Conservation (phyloP, 2,113 vertebrate species). For the Ctenomys sociabilis region DNA sequence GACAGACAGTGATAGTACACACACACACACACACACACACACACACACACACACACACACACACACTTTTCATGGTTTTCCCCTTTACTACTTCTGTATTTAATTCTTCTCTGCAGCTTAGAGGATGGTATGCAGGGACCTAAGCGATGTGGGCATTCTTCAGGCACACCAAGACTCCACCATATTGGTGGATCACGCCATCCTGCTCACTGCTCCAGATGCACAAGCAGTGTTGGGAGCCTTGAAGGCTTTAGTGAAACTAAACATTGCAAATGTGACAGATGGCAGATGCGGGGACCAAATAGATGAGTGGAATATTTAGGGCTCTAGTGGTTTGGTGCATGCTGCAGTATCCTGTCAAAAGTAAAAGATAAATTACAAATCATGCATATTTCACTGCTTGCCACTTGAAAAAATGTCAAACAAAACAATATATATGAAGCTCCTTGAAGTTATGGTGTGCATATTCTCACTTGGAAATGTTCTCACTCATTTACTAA, state of each 20-base stretch:
- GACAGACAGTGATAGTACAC: background rate
- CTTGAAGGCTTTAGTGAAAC: background rate
- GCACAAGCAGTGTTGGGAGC: too few species aligned
- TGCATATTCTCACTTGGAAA: background rate
- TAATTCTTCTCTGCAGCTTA: background rate
- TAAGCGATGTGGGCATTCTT: background rate
- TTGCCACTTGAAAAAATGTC: background rate
- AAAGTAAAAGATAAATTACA: background rate
- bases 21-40: background rate
- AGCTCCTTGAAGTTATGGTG: background rate
- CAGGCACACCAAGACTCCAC: background rate
- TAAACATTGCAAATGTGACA: background rate
- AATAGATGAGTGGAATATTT: background rate
- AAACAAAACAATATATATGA: background rate
- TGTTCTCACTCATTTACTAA: background rate
- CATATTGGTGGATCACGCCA: background rate
- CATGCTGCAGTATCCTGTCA: background rate
- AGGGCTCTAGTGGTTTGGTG: background rate
- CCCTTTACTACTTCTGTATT: background rate
- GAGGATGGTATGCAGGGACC: background rate
- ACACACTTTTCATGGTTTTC: background rate
- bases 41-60: background rate
- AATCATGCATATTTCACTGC: background rate
- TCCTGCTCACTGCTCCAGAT: background rate
- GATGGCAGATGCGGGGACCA: background rate